Base-by-base conservation (phyloP, 2,888 invertebrate species). In the Drosophila greeni region DNA sequence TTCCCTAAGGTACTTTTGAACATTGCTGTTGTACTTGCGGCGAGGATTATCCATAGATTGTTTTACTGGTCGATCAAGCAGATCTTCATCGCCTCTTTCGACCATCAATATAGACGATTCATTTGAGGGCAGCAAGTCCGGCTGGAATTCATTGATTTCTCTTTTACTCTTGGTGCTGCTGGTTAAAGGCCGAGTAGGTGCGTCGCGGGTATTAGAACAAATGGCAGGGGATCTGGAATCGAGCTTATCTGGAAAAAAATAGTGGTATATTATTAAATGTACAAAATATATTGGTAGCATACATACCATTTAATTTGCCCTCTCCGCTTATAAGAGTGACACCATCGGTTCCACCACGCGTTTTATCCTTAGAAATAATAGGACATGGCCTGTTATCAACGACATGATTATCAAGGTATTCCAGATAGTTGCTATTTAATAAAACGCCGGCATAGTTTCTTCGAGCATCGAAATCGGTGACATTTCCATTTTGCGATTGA, bases 161-260 rank as follows among this genome's bases (percentile, higher is more conserved):
- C 16, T 12, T 20, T 23, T 29, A 9, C 14, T 14, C 16, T 51
- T 51, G 2, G 33, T 24, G 31, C 51, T n/a, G 39, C 43, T 33
- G 2, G 26, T 39, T 9, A 24, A 53, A 37, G 26, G 34, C 24
- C 12, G 18, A 26, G 26, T 33, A 23, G 24, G 31, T 20, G 20
- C 9, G 9, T 45, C 14, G 14, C 14, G 31, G 18, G 29, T 8
- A 29, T 12, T 18, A 8, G 18, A 29, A 29, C 40, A 31, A 6
- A 26, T n/a, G 14, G 33, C 39, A 4, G 39, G 3, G 55, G 55
- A 29, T 33, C 18, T 66, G 33, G 49, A 18, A 40, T 70, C 53
- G 71, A 66, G 66, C 71, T 70, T 66, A 48, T 61, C 71, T 71
- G 23, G 23, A 1, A 51, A 48, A 18, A 24, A 4, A 2, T 5